phyloP scores from a whole-genome alignment of 2,888 invertebrate species.

The Mimas tiliae region DNA sequence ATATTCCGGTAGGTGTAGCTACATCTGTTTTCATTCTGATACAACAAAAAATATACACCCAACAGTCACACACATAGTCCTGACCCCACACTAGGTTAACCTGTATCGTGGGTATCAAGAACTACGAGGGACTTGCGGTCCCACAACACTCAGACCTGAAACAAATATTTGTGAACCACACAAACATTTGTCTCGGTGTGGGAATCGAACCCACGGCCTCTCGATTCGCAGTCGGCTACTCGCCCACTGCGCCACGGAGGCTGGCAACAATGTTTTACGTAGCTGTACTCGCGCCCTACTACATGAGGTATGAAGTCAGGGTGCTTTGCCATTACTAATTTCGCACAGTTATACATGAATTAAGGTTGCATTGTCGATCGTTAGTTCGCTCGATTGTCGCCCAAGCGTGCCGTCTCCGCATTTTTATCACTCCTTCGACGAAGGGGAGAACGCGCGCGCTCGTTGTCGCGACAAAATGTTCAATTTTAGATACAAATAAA shows the following conservation, averaged over 20 bases:
- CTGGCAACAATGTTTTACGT: not conserved
- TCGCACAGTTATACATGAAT: slow-evolving; percentile 56
- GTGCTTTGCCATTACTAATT: slow-evolving; percentile 44
- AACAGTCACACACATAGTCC: too few relatives aligned
- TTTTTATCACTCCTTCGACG: slow-evolving; percentile 76
- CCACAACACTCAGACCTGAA: too few relatives aligned
- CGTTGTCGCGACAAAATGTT: slow-evolving; percentile 84
- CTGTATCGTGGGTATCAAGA: too few relatives aligned
- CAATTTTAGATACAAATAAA: slow-evolving; percentile 85
- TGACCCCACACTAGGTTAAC: too few relatives aligned
- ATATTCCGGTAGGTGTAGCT: not conserved
- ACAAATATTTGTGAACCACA: too few relatives aligned
- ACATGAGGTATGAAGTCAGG: not conserved
- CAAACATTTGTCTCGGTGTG: too few relatives aligned
- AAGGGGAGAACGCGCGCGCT: slow-evolving; percentile 72
- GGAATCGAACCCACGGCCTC: too few relatives aligned
- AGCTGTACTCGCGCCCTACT: not conserved
- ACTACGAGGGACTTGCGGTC: too few relatives aligned
- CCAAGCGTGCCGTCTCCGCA: slow-evolving; percentile 59
- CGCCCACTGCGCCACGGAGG: too few relatives aligned
- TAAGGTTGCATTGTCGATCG: slow-evolving; percentile 53
- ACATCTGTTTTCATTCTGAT: not conserved
- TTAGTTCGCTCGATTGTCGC: slow-evolving; percentile 68
- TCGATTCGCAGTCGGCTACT: too few relatives aligned
- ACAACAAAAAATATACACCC: too few relatives aligned